Evolutionary conservation across 1,140 invertebrate species (phyloP).

Genomic region (Drosophila chauvacae): DNA sequence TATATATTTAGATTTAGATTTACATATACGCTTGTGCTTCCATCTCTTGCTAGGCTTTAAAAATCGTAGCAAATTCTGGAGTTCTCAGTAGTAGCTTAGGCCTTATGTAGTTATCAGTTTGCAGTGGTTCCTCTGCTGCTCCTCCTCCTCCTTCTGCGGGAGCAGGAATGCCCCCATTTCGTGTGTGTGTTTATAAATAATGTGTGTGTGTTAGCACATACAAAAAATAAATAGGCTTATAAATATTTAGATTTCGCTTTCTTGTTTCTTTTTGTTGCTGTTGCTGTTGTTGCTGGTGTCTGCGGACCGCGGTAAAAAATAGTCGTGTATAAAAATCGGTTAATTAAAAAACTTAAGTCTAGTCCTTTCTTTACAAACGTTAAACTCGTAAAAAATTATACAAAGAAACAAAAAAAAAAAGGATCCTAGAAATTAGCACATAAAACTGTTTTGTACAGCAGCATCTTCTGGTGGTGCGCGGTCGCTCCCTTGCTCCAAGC

Average conservation of each 20-base stretch:
- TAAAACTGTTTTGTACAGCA: conserved; percentile 47
- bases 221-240: conserved; percentile 79
- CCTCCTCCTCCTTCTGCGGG: background rate
- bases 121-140: conserved; percentile 33
- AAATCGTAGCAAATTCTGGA: conserved; percentile 67
- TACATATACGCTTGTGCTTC: conserved; percentile 26
- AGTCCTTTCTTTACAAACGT: conserved; percentile 53
- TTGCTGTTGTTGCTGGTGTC: conserved; percentile 10
- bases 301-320: conserved; percentile 52
- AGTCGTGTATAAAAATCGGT: conserved; percentile 76
- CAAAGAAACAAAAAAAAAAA: conserved; percentile 45
- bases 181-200: conserved; percentile 69
- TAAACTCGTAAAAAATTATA: conserved; percentile 59
- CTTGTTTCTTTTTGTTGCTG: conserved; percentile 27
- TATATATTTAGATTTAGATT: conserved; percentile 69
- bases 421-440: conserved; percentile 64
- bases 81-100: conserved; percentile 55
- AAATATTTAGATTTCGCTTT: conserved; percentile 72
- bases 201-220: conserved; percentile 58
- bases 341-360: conserved; percentile 69
- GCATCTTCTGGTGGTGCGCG: conserved; percentile 22
- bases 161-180: conserved; percentile 47
- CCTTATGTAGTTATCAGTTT: conserved; percentile 79
- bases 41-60: conserved; percentile 54
- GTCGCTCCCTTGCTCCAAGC: background rate